Percentiles rank a stretch among this genome's conserved stretches.
These are phyloP conservation scores for Peromyscus eremicus DNA, from an alignment of 2,797 vertebrate species.

Conservation along the genomic window DNA sequence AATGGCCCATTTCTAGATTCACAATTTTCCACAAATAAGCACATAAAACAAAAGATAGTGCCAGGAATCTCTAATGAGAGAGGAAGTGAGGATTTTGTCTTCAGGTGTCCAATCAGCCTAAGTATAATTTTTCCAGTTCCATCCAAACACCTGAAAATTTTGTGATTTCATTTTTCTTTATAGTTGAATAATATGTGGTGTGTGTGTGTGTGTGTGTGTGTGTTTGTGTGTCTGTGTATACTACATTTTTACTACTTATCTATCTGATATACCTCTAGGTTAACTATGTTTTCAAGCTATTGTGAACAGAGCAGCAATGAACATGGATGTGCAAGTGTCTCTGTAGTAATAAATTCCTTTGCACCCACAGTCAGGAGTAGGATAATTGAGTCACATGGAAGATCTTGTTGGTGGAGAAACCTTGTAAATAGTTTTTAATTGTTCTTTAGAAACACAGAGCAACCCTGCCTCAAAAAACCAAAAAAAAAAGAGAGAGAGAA, in stretches of 20 bases:
- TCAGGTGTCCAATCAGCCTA: neutral
- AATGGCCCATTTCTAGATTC: neutral
- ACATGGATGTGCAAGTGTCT: neutral
- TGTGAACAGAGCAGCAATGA: neutral
- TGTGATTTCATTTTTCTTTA: neutral
- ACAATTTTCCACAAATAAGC: neutral
- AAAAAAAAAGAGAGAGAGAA: too few species aligned
- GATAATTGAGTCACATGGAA: neutral
- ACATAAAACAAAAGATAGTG: neutral
- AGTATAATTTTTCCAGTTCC: neutral
- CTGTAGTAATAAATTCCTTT: neutral
- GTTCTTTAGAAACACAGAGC: too few species aligned
- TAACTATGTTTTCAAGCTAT: neutral
- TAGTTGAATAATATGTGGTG: neutral
- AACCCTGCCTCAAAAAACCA: too few species aligned
- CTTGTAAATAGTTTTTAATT: neutral
- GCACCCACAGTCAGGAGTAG: neutral
- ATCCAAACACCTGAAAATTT: neutral
- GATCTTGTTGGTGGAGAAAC: neutral
- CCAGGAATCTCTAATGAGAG: neutral
- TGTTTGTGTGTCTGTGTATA: neutral
- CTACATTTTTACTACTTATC: neutral
- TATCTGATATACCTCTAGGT: neutral
- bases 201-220: neutral
- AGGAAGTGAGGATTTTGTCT: neutral